A percentile compares a stretch with the other conserved stretches of the same genome.
Evolutionary conservation across 2,888 invertebrate species (phyloP).

Genomic region (Rhagium mordax): DNA sequence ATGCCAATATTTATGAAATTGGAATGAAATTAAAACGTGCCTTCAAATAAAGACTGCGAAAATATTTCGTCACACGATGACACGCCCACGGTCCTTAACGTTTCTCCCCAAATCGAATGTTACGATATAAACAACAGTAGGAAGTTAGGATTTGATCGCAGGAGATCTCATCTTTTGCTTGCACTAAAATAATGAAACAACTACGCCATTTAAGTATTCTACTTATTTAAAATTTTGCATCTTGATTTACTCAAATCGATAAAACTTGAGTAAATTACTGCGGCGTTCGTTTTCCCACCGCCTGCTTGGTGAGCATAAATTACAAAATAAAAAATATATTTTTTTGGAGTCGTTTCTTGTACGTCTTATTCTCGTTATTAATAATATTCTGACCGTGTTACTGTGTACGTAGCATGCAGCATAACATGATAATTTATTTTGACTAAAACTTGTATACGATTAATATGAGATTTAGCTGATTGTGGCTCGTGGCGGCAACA

Average conservation of each 20-base stretch:
- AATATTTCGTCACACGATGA: no score
- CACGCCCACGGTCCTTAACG: no score
- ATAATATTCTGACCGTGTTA: slow-evolving; percentile 9
- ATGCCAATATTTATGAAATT: no score
- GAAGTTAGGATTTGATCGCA: no score
- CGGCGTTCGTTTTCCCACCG: neutral
- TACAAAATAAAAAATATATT: neutral
- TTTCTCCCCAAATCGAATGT: no score
- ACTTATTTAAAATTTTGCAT: neutral
- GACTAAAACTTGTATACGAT: slow-evolving; percentile 17
- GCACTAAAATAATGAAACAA: no score
- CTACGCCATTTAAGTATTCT: no score
- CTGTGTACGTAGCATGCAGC: neutral
- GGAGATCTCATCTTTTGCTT: no score
- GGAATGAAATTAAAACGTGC: no score
- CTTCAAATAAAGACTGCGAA: no score
- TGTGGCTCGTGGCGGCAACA: slow-evolving; percentile 28
- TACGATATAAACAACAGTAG: no score
- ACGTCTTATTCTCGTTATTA: slow-evolving; percentile 5
- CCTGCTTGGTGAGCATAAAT: neutral
- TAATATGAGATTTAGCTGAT: slow-evolving; percentile 16
- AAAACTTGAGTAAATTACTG: neutral
- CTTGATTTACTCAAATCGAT: neutral
- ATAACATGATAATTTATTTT: slow-evolving; percentile 26
- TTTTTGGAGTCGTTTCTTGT: neutral